Evolutionary conservation across 2,888 invertebrate genomes (phyloP).

Genomic region (Hedya salicella): DNA sequence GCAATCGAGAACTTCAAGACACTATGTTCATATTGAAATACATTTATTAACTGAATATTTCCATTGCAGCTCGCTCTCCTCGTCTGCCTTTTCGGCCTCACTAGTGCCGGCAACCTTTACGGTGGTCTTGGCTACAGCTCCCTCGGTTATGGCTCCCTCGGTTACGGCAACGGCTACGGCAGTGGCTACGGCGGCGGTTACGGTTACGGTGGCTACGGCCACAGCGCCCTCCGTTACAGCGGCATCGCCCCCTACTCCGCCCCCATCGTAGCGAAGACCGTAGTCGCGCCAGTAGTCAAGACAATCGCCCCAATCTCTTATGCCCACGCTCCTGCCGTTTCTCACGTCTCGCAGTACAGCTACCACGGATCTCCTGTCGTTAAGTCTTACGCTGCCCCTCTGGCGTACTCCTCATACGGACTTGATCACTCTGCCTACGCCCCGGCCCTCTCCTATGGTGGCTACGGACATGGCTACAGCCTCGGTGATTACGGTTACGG

Average conservation of each 20-base stretch:
- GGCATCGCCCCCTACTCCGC: conserved; percentile 40
- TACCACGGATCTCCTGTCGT: conserved; percentile 59
- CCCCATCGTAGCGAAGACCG: conserved; percentile 42
- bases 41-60: conserved; percentile 11
- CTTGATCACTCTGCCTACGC: conserved; percentile 44
- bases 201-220: conserved; percentile 36
- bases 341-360: conserved; percentile 63
- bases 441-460: conserved; percentile 50
- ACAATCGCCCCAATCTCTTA: conserved; percentile 42
- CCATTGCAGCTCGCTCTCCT: conserved; percentile 60
- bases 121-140: conserved; percentile 46
- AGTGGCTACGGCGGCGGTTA: conserved; percentile 48
- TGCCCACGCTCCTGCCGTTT: conserved; percentile 53
- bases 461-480: conserved; percentile 50
- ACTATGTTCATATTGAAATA: conserved; percentile 60
- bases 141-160: conserved; percentile 51
- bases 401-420: conserved; percentile 49
- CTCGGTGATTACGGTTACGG: conserved; percentile 46
- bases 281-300: conserved; percentile 42
- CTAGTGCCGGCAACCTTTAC: conserved; percentile 59
- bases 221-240: conserved; percentile 27
- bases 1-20: conserved; percentile 86
- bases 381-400: conserved; percentile 56
- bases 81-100: conserved; percentile 62
- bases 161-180: conserved; percentile 51